Base-by-base conservation (phyloP, 1,140 invertebrate species). In the Psilanteris sp. region DNA sequence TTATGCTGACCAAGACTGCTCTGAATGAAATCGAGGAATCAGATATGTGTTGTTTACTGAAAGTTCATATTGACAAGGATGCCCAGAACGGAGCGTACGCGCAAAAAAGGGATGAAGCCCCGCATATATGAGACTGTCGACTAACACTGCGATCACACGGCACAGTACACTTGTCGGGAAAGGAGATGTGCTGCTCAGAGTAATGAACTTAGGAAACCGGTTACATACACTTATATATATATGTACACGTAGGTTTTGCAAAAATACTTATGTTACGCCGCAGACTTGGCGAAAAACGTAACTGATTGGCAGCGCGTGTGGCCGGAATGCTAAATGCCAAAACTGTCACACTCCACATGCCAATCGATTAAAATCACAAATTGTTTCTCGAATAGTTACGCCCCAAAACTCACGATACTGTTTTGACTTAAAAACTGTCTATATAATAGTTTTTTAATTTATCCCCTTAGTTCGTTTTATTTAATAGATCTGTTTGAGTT, bases 131-230 rank as follows among this genome's bases (percentile, higher is more conserved):
- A 73, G 73, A 73, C 54, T 39, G 50, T 10, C 54, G 46, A 54
- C 59, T 73, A 66, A 59, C 31, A 24, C 74, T 68, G 79, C 78
- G 75, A 79, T 78, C 79, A 80, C 80, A 78, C 77, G 64, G 73
- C 57, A 46, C 67, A 46, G 73, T 71, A 79, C 82, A 81, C 79
- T 83, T 85, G 81, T 83, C 83, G 80, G 82, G 84, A 86, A 83
- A 86, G 83, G 85, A 87, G 84, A 85, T 85, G 83, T 81, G 83
- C 83, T 66, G 67, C 68, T 72, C 81, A 82, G 86, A 83, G 85
- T 87, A 88, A 88, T 88, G 86, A 88, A 88, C 86, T 85, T 87
- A 82, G 81, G 72, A 85, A 88, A 88, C 86, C 86, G 86, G 86
- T 88, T 88, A 81, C 83, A 84, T 82, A 77, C 79, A 68, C 79